These are phyloP conservation scores for Pedicia rivosa DNA, from an alignment of 2,888 invertebrate genomes.

Conservation along the genomic window DNA sequence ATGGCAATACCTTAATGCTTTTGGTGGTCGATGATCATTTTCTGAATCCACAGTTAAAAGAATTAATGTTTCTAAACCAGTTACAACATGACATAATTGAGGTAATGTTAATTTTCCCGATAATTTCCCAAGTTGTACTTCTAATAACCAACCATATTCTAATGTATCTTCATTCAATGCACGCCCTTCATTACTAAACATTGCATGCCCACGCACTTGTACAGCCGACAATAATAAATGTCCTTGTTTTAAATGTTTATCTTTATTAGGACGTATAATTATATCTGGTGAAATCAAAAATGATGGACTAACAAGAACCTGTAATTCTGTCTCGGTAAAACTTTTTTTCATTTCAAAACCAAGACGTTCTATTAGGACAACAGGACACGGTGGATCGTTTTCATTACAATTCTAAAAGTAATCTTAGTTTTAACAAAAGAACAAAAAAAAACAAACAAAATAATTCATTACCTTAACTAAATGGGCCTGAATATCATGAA, in stretches of 20 bases:
- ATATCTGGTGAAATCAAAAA: constrained; percentile 66
- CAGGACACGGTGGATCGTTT: constrained; percentile 81
- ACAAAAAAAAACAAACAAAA: too few species aligned
- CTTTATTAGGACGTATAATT: constrained; percentile 47
- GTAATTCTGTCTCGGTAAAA: constrained; percentile 81
- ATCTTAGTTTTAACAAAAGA: too few species aligned
- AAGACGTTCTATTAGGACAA: constrained; percentile 73
- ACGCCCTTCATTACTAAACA: constrained; percentile 88
- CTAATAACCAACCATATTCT: constrained; percentile 95
- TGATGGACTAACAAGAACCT: constrained; percentile 76
- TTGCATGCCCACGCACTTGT: constrained; percentile 84
- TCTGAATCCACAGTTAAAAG: constrained; percentile 76
- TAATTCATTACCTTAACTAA: too few species aligned
- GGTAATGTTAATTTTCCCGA: constrained; percentile 82
- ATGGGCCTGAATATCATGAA: constrained; percentile 93
- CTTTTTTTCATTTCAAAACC: constrained; percentile 96
- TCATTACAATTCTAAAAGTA: constrained; percentile 82
- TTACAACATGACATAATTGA: constrained; percentile 67
- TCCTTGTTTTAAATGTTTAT: constrained; percentile 64
- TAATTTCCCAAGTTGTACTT: constrained; percentile 84
- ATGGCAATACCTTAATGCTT: constrained; percentile 59
- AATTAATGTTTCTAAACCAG: constrained; percentile 76
- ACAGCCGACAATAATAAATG: constrained; percentile 72
- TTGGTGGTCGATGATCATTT: constrained; percentile 74
- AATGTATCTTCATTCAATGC: constrained; percentile 84